Percentiles rank a stretch among this genome's conserved stretches.
Evolutionary conservation across 2,797 vertebrate species (phyloP).

Genomic region (Chrysolophus pictus): DNA sequence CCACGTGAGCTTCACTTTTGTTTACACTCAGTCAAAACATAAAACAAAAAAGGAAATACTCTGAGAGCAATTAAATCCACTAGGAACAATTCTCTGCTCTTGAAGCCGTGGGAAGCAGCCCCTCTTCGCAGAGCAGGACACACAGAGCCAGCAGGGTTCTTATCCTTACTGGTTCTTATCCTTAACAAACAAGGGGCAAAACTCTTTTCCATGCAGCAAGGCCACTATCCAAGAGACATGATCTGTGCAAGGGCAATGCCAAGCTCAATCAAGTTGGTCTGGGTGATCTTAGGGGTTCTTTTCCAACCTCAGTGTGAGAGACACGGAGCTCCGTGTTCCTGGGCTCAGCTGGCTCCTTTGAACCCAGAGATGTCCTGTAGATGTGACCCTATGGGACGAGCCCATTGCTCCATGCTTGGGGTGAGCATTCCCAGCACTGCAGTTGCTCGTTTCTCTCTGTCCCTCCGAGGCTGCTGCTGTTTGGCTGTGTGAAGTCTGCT

Average conservation of each 20-base stretch:
- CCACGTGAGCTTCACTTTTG: neutral
- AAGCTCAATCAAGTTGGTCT: neutral
- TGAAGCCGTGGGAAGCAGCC: neutral
- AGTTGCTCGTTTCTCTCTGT: neutral
- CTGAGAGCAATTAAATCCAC: neutral
- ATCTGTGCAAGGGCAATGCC: neutral
- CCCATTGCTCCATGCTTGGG: neutral
- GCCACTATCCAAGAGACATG: neutral
- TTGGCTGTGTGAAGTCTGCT: neutral
- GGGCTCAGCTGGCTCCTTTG: neutral
- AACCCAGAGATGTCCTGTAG: neutral
- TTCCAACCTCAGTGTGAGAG: neutral
- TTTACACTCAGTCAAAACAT: neutral
- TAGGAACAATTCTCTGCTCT: neutral
- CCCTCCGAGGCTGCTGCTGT: neutral
- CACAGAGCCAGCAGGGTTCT: rapidly evolving
- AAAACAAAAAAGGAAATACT: neutral
- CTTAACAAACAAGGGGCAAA: rapidly evolving
- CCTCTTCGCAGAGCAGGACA: neutral
- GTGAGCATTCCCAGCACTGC: rapidly evolving
- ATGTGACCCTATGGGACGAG: rapidly evolving
- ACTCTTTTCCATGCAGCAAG: neutral
- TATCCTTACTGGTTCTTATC: neutral
- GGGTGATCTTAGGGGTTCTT: too few relatives aligned
- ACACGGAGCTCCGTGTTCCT: neutral